Evolutionary conservation across 1,140 invertebrate species (phyloP).

Genomic region (Fragariocoptes setiger): DNA sequence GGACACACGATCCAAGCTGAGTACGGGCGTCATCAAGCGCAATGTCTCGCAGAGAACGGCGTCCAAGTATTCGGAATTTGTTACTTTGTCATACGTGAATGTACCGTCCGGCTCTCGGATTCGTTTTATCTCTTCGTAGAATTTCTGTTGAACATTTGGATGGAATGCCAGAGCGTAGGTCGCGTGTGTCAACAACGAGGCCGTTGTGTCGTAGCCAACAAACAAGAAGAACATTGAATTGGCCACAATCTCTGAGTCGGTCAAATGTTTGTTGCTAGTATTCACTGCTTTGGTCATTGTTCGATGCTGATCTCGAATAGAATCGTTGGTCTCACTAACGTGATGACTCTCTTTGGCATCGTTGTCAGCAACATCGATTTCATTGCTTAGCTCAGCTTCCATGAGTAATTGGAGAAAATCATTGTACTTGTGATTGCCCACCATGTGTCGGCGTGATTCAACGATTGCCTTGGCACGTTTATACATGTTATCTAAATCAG

Average conservation of each 20-base stretch:
- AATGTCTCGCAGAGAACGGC: constrained; percentile 17
- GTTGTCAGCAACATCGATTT: not conserved
- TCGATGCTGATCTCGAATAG: not conserved
- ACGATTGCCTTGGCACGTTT: not conserved
- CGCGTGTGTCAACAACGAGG: constrained; percentile 4
- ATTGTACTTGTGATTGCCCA: constrained; percentile 1
- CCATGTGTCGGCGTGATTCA: not conserved
- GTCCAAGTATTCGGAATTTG: constrained; percentile 16
- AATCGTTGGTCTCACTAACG: not conserved
- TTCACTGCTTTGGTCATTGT: not conserved
- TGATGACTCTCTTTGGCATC: constrained; percentile 3
- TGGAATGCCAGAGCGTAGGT: constrained; percentile 17
- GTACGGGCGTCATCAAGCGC: constrained; percentile 17
- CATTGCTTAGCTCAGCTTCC: constrained; percentile 1
- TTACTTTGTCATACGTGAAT: constrained; percentile 12
- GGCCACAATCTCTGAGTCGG: constrained; percentile 2
- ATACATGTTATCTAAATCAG: not conserved
- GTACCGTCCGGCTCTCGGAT: constrained; percentile 5
- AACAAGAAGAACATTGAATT: constrained; percentile 3
- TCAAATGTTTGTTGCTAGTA: constrained; percentile 2
- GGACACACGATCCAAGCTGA: constrained; percentile 11
- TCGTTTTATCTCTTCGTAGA: constrained; percentile 16
- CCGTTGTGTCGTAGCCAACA: constrained; percentile 6
- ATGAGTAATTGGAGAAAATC: constrained; percentile 6
- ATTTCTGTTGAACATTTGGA: constrained; percentile 17